Evolutionary conservation across 2,113 vertebrate species (phyloP).

Genomic region (Benitochromis conjunctus): DNA sequence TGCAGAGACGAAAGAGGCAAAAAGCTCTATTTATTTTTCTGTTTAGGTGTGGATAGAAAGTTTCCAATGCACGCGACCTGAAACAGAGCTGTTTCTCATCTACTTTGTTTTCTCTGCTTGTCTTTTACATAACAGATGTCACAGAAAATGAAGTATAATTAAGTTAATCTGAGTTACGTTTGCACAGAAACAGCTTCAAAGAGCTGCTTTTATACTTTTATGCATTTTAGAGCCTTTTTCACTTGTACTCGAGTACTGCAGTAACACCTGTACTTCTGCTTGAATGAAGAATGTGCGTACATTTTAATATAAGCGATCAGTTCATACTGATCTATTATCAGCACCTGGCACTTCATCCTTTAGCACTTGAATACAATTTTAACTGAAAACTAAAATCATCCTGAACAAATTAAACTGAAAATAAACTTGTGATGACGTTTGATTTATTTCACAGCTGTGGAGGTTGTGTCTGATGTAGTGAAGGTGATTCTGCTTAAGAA

Average conservation of each 20-base stretch:
- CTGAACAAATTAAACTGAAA: fast-evolving
- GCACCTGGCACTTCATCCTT: not conserved
- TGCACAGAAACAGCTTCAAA: not conserved
- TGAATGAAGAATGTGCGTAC: fast-evolving
- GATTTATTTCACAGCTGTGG: not conserved
- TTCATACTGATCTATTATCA: not conserved
- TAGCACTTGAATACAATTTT: not conserved
- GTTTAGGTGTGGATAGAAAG: fast-evolving
- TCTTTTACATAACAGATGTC: fast-evolving
- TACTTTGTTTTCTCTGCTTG: not conserved
- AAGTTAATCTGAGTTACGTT: not conserved
- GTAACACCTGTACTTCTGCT: not conserved
- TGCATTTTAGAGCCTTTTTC: fast-evolving
- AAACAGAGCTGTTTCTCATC: not conserved
- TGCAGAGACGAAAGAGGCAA: not conserved
- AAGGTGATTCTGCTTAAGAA: not conserved
- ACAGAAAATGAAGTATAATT: fast-evolving
- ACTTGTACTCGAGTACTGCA: not conserved
- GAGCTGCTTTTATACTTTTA: not conserved
- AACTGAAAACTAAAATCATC: fast-evolving
- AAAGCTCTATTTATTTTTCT: not conserved
- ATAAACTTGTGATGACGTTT: fast-evolving
- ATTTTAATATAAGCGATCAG: not conserved
- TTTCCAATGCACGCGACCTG: fast-evolving
- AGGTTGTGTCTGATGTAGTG: not conserved